phyloP scores from a whole-genome alignment of 2,797 vertebrate genomes.

The Perodicticus potto region DNA sequence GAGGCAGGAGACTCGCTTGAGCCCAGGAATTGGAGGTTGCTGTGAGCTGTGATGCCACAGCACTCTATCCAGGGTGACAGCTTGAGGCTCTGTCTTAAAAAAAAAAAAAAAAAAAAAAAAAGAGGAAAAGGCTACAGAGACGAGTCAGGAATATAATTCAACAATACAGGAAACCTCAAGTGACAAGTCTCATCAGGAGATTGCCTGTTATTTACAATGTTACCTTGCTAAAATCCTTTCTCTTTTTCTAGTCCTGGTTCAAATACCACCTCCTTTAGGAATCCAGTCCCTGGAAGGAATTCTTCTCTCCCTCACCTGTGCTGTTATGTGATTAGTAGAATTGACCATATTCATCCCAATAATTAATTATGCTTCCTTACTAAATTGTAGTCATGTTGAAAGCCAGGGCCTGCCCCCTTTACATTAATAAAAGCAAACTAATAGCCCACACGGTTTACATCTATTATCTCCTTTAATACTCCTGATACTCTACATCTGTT shows the following conservation, averaged over 20 bases:
- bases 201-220: not conserved
- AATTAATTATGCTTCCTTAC: not conserved
- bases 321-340: not conserved
- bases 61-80: too few relatives aligned
- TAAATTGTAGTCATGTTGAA: not conserved
- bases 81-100: too few relatives aligned
- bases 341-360: not conserved
- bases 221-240: not conserved
- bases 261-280: constrained; percentile 19
- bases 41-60: too few relatives aligned
- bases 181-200: not conserved
- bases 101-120: too few relatives aligned
- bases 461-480: not conserved
- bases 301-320: not conserved
- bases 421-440: not conserved
- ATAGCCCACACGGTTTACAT: not conserved
- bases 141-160: constrained; percentile 8
- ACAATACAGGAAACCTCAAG: not conserved
- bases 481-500: not conserved
- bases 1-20: too few relatives aligned
- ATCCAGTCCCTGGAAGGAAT: not conserved
- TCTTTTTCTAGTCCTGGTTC: constrained; percentile 2
- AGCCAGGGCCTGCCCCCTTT: not conserved
- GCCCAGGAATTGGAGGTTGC: too few relatives aligned
- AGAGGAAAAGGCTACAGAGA: constrained; percentile 40